phyloP scores from a whole-genome alignment of 2,797 vertebrate species.

The Mastacembelus armatus region DNA sequence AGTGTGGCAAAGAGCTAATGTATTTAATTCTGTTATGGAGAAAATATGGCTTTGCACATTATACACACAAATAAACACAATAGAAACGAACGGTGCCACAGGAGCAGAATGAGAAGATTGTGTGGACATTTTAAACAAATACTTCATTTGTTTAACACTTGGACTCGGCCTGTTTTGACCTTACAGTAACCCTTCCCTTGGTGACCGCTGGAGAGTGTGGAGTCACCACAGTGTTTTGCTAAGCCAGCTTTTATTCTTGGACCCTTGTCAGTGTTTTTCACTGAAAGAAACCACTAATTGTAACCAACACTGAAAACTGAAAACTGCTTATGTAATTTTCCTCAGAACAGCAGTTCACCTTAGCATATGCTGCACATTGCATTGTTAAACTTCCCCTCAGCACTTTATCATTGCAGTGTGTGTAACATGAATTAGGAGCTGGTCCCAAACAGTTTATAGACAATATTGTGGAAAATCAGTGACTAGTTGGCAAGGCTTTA shows the following conservation, averaged over 20 bases:
- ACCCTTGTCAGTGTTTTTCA: slow-evolving; percentile 73
- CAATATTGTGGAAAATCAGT: too few species aligned
- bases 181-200: slow-evolving; percentile 66
- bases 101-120: background rate
- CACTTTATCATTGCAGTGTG: slow-evolving; percentile 5
- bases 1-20: slow-evolving; percentile 4
- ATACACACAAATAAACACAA: background rate
- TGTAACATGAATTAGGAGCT: slow-evolving; percentile 27
- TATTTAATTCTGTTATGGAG: slow-evolving; percentile 1
- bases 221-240: slow-evolving; percentile 71
- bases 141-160: slow-evolving; percentile 65
- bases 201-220: slow-evolving; percentile 62
- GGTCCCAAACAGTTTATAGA: too few species aligned
- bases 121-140: background rate
- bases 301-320: slow-evolving; percentile 63
- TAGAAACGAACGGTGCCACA: background rate
- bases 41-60: background rate
- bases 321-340: slow-evolving; percentile 72
- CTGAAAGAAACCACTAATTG: slow-evolving; percentile 80
- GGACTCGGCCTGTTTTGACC: slow-evolving; percentile 72
- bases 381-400: slow-evolving; percentile 19
- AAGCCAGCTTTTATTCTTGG: slow-evolving; percentile 66
- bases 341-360: slow-evolving; percentile 61
- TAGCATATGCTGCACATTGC: slow-evolving; percentile 35
- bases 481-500: too few species aligned